Conservation (phyloP, 2,888 invertebrate species). For the Coecobrya sp. region DNA sequence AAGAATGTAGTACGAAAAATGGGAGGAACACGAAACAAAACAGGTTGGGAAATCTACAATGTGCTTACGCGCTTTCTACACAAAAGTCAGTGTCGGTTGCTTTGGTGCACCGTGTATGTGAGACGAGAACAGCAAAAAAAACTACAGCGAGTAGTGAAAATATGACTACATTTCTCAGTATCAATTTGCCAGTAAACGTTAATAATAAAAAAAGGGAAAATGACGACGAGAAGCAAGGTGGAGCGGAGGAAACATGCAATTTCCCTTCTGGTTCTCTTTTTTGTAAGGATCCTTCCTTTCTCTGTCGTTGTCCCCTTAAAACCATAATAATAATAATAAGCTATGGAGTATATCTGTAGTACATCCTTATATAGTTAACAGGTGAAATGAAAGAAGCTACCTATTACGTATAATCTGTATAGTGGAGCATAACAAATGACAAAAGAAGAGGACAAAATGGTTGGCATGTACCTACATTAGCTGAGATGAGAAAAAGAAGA, state of each 20-base stretch:
- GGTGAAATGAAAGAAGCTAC: conserved; percentile 6
- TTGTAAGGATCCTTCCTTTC: neutral
- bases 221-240: neutral
- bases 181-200: conserved; percentile 16
- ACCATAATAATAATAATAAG: neutral
- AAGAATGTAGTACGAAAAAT: neutral
- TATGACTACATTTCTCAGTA: neutral
- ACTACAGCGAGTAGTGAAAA: neutral
- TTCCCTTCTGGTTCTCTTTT: conserved; percentile 6
- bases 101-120: too few relatives aligned
- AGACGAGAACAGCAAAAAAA: too few relatives aligned
- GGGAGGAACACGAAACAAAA: too few relatives aligned
- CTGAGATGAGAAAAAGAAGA: conserved; percentile 36
- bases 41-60: too few relatives aligned
- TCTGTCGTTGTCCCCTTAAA: too few relatives aligned
- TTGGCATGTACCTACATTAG: neutral
- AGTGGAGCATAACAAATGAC: conserved; percentile 29
- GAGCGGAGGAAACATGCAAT: conserved; percentile 27
- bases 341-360: neutral
- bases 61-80: too few relatives aligned
- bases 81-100: too few relatives aligned
- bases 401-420: neutral
- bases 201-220: conserved; percentile 24
- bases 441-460: conserved; percentile 62
- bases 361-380: neutral